Percentiles rank a stretch among this genome's conserved stretches.
Evolutionary conservation across 2,888 invertebrate genomes (phyloP).

Genomic region (Diploptera punctata): DNA sequence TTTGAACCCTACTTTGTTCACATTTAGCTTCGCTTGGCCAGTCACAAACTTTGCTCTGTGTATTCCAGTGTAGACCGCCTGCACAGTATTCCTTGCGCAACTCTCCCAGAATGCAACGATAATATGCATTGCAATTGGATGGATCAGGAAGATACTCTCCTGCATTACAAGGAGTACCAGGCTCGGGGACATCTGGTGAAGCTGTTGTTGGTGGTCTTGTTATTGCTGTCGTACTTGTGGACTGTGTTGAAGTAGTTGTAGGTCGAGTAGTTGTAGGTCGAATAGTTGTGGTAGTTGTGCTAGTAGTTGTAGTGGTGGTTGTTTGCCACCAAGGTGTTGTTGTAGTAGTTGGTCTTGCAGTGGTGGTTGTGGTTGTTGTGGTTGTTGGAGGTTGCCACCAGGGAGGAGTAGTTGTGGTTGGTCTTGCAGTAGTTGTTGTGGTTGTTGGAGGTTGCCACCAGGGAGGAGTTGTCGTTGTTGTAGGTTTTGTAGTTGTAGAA

Average conservation of each 20-base stretch:
- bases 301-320: conserved; percentile 47
- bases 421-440: conserved; percentile 43
- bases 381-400: conserved; percentile 40
- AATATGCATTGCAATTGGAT: conserved; percentile 75
- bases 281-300: conserved; percentile 42
- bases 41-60: conserved; percentile 70
- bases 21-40: conserved; percentile 83
- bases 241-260: conserved; percentile 41
- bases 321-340: conserved; percentile 52
- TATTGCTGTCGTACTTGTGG: conserved; percentile 49
- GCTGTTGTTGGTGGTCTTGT: conserved; percentile 47
- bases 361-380: conserved; percentile 53
- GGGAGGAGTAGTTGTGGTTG: conserved; percentile 34
- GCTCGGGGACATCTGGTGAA: conserved; percentile 57
- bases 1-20: conserved; percentile 46
- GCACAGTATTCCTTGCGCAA: conserved; percentile 76
- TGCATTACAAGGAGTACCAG: conserved; percentile 55
- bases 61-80: conserved; percentile 82
- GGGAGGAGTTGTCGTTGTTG: conserved; percentile 43
- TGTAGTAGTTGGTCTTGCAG: conserved; percentile 49
- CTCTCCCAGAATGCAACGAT: conserved; percentile 77
- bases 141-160: conserved; percentile 65
- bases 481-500: conserved; percentile 11
- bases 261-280: conserved; percentile 43
- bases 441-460: conserved; percentile 41